phyloP scores from a whole-genome alignment of 2,888 invertebrate genomes.

The Taphrorychus bicolor region DNA sequence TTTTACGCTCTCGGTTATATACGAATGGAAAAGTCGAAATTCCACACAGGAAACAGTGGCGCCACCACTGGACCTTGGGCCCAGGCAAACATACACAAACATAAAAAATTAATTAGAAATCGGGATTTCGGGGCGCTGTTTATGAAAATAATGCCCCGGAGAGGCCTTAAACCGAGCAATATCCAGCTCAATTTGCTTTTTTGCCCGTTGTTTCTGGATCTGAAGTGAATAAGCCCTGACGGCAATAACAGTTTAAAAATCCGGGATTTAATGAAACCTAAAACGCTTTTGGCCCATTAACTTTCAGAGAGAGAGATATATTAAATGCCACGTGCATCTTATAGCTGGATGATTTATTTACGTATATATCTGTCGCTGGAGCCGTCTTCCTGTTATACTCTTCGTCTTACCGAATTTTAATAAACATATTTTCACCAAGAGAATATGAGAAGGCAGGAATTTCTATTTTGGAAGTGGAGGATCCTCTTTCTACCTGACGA shows the following conservation, averaged over 20 bases:
- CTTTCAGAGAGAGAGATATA: constrained; percentile 18
- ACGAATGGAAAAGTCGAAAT: not conserved
- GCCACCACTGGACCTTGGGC: not conserved
- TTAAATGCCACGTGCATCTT: constrained; percentile 32
- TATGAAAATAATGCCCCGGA: not conserved
- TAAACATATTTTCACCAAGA: constrained; percentile 36
- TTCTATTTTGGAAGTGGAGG: constrained; percentile 35
- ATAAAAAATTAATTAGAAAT: constrained; percentile 6
- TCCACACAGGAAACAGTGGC: not conserved
- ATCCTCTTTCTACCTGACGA: not conserved
- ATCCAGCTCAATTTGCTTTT: constrained; percentile 7
- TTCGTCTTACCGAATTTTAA: constrained; percentile 46
- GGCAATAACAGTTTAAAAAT: constrained; percentile 8
- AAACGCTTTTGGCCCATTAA: constrained; percentile 27
- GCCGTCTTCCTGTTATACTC: constrained; percentile 43
- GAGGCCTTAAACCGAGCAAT: not conserved
- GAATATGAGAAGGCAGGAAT: constrained; percentile 15
- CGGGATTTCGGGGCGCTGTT: not conserved
- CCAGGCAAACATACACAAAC: not conserved
- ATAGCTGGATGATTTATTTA: constrained; percentile 43
- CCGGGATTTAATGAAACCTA: constrained; percentile 9
- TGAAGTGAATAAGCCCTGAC: constrained; percentile 2
- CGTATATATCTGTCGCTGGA: constrained; percentile 44
- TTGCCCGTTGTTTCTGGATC: constrained; percentile 5
- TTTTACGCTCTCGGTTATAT: not conserved